Percentiles rank a stretch among this genome's conserved stretches.
Conservation (phyloP, 1,140 invertebrate species). For the Ericerus pela region DNA sequence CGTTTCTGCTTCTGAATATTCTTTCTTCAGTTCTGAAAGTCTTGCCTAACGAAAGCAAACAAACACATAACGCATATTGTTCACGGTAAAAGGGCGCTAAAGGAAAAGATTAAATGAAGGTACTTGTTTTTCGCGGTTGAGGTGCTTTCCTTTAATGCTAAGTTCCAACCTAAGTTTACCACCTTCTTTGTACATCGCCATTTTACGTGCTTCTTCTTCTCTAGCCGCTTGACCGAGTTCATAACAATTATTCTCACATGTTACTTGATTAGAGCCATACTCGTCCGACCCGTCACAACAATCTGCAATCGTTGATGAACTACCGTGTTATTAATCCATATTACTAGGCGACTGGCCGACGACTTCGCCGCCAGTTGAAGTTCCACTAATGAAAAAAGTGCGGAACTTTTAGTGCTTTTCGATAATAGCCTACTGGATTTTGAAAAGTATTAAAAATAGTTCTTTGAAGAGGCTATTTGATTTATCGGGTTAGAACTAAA, state of each 20-base stretch:
- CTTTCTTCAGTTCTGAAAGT: conserved; percentile 49
- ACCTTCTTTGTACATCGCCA: conserved; percentile 60
- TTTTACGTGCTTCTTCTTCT: conserved; percentile 51
- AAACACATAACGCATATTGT: conserved; percentile 1
- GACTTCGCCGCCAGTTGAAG: too few relatives aligned
- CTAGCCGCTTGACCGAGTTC: conserved; percentile 66
- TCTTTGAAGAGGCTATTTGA: too few relatives aligned
- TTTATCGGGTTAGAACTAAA: too few relatives aligned
- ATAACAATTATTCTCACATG: conserved; percentile 63
- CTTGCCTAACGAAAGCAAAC: conserved; percentile 32
- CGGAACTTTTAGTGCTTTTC: too few relatives aligned
- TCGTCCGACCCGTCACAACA: conserved; percentile 97
- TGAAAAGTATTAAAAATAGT: too few relatives aligned
- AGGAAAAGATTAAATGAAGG: not conserved
- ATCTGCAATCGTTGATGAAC: conserved; percentile 40
- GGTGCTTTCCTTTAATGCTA: conserved; percentile 55
- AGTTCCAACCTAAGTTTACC: conserved; percentile 59
- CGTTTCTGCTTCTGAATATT: conserved; percentile 53
- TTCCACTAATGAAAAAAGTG: too few relatives aligned
- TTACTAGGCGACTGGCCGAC: too few relatives aligned
- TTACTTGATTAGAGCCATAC: conserved; percentile 38
- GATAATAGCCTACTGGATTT: too few relatives aligned
- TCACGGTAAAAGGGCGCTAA: not conserved
- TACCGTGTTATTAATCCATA: not conserved
- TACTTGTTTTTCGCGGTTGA: conserved; percentile 53